A percentile compares a stretch with the other conserved stretches of the same genome.
These are phyloP conservation scores for Cephus pygmeus DNA, from an alignment of 2,888 invertebrate species.

Conservation along the genomic window DNA sequence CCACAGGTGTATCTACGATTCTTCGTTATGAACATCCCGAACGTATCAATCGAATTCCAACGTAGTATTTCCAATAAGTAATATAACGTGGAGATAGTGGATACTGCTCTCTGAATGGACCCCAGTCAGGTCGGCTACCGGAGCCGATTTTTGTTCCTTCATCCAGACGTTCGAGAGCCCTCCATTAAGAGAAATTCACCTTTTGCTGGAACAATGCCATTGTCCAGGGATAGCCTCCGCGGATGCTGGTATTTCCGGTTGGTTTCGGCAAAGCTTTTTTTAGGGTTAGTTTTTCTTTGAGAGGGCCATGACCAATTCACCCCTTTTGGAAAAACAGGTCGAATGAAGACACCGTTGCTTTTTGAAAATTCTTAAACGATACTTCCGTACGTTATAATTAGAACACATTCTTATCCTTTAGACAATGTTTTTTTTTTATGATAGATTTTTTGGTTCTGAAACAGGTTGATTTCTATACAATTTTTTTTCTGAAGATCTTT, in stretches of 20 bases:
- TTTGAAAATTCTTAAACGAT: slow-evolving; percentile 13
- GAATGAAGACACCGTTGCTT: slow-evolving; percentile 3
- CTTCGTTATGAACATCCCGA: not conserved
- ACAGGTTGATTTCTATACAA: not conserved
- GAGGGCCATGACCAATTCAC: slow-evolving; percentile 13
- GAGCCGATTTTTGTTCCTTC: slow-evolving; percentile 5
- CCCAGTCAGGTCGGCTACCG: not conserved
- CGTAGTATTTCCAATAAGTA: slow-evolving; percentile 5
- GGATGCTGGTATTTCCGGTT: slow-evolving; percentile 3
- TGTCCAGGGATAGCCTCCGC: not conserved
- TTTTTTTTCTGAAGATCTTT: not conserved
- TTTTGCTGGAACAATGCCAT: not conserved
- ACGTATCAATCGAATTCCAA: slow-evolving; percentile 21
- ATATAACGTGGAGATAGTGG: not conserved
- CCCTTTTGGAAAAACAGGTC: slow-evolving; percentile 7
- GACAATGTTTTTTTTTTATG: not conserved
- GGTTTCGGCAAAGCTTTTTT: not conserved
- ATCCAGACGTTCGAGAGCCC: not conserved
- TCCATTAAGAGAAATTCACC: slow-evolving; percentile 6
- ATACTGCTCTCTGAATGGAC: not conserved
- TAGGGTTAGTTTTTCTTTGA: not conserved
- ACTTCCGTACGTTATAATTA: slow-evolving; percentile 13
- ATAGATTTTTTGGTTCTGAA: not conserved
- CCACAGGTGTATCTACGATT: slow-evolving; percentile 3
- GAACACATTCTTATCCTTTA: not conserved